These are phyloP conservation scores for Triplophysa tibetana DNA, from an alignment of 2,113 vertebrate genomes.

Conservation along the genomic window DNA sequence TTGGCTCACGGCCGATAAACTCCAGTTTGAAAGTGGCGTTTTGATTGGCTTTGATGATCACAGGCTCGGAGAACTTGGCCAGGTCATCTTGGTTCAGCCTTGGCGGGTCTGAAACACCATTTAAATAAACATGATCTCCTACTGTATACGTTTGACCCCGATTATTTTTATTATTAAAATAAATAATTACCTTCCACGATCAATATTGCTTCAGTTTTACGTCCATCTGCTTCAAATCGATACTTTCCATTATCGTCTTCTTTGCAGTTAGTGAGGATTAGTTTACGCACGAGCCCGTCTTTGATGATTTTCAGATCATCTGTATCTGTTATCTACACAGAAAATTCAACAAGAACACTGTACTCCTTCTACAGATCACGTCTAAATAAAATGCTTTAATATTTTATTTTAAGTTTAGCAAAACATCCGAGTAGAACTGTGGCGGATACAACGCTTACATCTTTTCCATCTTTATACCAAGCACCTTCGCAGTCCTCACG, in stretches of 20 bases:
- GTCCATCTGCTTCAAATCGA: constrained; percentile 78
- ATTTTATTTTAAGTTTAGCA: too few relatives aligned
- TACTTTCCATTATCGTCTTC: constrained; percentile 81
- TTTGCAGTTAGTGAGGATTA: constrained; percentile 72
- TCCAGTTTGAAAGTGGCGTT: constrained; percentile 74
- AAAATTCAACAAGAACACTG: constrained; percentile 3
- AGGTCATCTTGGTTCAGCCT: constrained; percentile 75
- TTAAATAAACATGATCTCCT: not conserved
- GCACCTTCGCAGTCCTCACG: constrained; percentile 71
- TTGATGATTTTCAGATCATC: constrained; percentile 75
- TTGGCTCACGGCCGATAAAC: constrained; percentile 79
- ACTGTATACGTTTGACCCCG: not conserved
- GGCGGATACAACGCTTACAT: constrained; percentile 68
- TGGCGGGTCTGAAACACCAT: constrained; percentile 77
- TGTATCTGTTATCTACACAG: constrained; percentile 71
- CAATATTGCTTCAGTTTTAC: constrained; percentile 74
- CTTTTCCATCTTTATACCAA: constrained; percentile 84
- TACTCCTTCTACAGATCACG: too few relatives aligned
- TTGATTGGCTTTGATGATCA: constrained; percentile 78
- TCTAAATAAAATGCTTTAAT: too few relatives aligned
- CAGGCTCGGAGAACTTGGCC: constrained; percentile 72
- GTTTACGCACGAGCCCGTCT: constrained; percentile 74
- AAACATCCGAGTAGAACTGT: not conserved
- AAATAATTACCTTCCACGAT: constrained; percentile 68
- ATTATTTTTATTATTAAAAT: not conserved